Evolutionary conservation across 2,797 vertebrate species (phyloP).

Genomic region (Lophius americanus): DNA sequence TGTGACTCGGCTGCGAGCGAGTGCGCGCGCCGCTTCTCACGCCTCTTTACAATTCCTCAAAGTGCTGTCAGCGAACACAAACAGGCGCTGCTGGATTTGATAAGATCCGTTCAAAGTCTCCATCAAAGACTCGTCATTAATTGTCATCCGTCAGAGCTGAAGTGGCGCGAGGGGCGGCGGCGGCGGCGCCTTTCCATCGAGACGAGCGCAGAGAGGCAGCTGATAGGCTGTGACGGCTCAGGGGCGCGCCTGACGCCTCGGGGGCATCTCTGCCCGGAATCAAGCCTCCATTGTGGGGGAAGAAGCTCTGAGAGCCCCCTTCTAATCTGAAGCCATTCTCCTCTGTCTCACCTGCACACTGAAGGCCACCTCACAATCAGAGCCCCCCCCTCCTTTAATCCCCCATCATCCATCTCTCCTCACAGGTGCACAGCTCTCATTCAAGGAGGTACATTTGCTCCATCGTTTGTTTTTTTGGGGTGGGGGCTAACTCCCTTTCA

Average conservation of each 20-base stretch:
- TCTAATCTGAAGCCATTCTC: constrained; percentile 80
- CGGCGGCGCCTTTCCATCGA: constrained; percentile 43
- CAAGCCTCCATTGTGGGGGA: constrained; percentile 77
- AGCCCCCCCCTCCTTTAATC: constrained; percentile 33
- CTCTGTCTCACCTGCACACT: constrained; percentile 75
- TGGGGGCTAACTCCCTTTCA: constrained; percentile 28
- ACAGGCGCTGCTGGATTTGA: constrained; percentile 44
- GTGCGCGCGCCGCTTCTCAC: constrained; percentile 34
- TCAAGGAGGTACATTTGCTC: constrained; percentile 26
- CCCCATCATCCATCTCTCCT: constrained; percentile 56
- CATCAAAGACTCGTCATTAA: constrained; percentile 73
- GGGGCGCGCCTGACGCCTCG: constrained; percentile 63
- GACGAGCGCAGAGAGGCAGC: constrained; percentile 44
- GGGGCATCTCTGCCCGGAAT: constrained; percentile 73
- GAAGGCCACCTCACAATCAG: constrained; percentile 66
- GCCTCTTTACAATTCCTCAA: constrained; percentile 70
- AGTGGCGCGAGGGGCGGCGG: constrained; percentile 51
- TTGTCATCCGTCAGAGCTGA: constrained; percentile 75
- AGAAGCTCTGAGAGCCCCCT: constrained; percentile 69
- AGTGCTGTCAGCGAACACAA: constrained; percentile 63
- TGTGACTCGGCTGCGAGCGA: constrained; percentile 35
- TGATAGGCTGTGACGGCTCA: constrained; percentile 72
- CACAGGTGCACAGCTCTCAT: constrained; percentile 62
- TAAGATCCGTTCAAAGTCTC: constrained; percentile 69
- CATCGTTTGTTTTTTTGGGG: not conserved